Evolutionary conservation across 2,113 vertebrate genomes (phyloP).

Genomic region (Silurus glanis): DNA sequence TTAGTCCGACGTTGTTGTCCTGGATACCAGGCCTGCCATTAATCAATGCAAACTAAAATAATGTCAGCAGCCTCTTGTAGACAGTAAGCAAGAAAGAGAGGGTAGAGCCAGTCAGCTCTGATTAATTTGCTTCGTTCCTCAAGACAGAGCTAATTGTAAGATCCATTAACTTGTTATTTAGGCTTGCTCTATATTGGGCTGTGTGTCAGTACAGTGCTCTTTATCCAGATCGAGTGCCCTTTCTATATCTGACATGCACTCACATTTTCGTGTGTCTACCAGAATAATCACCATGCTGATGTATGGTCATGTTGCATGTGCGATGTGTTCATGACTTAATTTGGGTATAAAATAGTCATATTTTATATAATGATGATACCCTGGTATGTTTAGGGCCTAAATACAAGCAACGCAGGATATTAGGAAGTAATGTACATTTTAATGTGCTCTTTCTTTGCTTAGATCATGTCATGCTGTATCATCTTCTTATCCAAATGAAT

Average conservation of each 20-base stretch:
- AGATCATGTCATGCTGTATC: conserved; percentile 42
- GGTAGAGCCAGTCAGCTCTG: conserved; percentile 63
- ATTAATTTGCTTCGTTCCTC: conserved; percentile 72
- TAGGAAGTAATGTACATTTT: conserved; percentile 19
- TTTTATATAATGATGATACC: no score
- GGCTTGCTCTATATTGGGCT: conserved; percentile 61
- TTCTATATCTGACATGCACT: conserved; percentile 38
- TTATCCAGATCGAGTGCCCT: conserved; percentile 43
- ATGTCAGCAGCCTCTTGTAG: conserved; percentile 60
- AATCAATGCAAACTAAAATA: conserved; percentile 74
- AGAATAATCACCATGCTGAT: neutral
- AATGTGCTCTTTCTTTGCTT: conserved; percentile 36
- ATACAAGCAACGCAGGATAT: neutral
- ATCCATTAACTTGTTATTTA: conserved; percentile 71
- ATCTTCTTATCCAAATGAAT: conserved; percentile 46
- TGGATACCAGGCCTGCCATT: conserved; percentile 74
- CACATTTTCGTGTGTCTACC: neutral
- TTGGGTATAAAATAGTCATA: neutral
- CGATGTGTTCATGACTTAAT: neutral
- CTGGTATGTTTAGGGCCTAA: neutral
- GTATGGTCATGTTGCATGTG: neutral
- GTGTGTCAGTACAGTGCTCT: conserved; percentile 65
- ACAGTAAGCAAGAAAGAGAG: conserved; percentile 51
- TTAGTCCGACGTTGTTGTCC: conserved; percentile 73
- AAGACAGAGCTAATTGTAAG: conserved; percentile 69